A percentile compares a stretch with the other conserved stretches of the same genome.
Conservation (phyloP, 2,888 invertebrate genomes). For the Drosophila paramelanica region DNA sequence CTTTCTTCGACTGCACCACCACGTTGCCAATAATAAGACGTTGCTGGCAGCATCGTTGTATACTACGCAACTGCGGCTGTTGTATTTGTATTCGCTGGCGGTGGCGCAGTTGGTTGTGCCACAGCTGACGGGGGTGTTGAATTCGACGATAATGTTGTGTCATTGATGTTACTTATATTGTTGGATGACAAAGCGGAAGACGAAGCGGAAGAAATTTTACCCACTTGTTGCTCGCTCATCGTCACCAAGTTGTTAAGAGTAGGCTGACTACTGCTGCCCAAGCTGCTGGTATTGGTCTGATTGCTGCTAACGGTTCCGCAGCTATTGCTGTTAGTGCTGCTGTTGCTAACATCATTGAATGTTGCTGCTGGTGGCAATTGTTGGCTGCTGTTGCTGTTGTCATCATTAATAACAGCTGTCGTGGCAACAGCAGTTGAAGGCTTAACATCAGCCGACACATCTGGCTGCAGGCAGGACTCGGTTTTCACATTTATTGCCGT, state of each 20-base stretch:
- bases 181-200: conserved; percentile 32
- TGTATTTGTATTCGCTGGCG: conserved; percentile 77
- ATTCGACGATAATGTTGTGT: conserved; percentile 38
- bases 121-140: conserved; percentile 64
- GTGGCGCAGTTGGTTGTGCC: conserved; percentile 68
- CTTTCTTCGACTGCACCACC: conserved; percentile 46
- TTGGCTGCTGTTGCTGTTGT: conserved; percentile 80
- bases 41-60: conserved; percentile 81
- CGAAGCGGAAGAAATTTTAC: conserved; percentile 44
- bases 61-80: conserved; percentile 85
- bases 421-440: conserved; percentile 11
- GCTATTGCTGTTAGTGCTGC: conserved; percentile 84
- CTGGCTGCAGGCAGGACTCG: conserved; percentile 19
- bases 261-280: conserved; percentile 69
- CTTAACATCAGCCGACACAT: conserved; percentile 29
- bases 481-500: conserved; percentile 14
- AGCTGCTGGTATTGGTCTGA: conserved; percentile 77
- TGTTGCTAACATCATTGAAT: conserved; percentile 83
- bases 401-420: conserved; percentile 67
- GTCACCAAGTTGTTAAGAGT: conserved; percentile 42
- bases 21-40: conserved; percentile 69
- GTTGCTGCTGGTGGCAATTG: conserved; percentile 79
- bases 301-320: conserved; percentile 82
- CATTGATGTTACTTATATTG: conserved; percentile 45
- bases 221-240: conserved; percentile 49